phyloP scores from a whole-genome alignment of 2,888 invertebrate species.

The Microctonus brassicae region DNA sequence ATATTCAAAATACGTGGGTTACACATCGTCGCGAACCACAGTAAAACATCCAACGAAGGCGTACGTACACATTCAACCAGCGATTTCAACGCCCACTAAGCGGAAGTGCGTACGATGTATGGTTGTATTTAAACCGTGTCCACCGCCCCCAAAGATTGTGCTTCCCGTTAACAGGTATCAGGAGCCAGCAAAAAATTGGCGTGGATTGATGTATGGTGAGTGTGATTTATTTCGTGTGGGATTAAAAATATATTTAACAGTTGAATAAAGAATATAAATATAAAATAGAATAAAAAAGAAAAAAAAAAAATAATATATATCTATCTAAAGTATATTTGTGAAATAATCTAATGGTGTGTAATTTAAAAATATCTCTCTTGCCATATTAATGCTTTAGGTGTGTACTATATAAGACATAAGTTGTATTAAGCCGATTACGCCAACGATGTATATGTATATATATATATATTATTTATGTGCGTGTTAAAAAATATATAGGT shows the following conservation, averaged over 20 bases:
- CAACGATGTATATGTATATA: neutral
- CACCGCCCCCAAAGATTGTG: conserved; percentile 52
- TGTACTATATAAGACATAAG: too few species aligned
- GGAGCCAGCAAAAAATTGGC: conserved; percentile 56
- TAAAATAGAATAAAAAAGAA: neutral
- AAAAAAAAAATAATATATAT: neutral
- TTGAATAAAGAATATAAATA: neutral
- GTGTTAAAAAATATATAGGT: neutral
- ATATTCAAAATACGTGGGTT: conserved; percentile 43
- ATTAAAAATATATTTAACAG: conserved; percentile 12
- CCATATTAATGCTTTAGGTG: neutral
- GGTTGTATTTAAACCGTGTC: conserved; percentile 64
- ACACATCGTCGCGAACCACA: conserved; percentile 37
- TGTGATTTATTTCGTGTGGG: conserved; percentile 3
- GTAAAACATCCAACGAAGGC: conserved; percentile 59
- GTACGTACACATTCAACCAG: conserved; percentile 62
- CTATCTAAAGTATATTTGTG: too few species aligned
- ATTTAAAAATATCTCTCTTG: neutral
- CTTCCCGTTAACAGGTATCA: conserved; percentile 55
- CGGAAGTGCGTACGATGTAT: conserved; percentile 63
- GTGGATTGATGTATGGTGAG: conserved; percentile 60
- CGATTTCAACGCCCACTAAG: conserved; percentile 48
- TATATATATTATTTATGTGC: neutral
- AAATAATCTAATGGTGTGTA: neutral
- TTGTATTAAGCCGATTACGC: neutral